phyloP scores from a whole-genome alignment of 2,888 invertebrate genomes.

The Crematogaster levior region DNA sequence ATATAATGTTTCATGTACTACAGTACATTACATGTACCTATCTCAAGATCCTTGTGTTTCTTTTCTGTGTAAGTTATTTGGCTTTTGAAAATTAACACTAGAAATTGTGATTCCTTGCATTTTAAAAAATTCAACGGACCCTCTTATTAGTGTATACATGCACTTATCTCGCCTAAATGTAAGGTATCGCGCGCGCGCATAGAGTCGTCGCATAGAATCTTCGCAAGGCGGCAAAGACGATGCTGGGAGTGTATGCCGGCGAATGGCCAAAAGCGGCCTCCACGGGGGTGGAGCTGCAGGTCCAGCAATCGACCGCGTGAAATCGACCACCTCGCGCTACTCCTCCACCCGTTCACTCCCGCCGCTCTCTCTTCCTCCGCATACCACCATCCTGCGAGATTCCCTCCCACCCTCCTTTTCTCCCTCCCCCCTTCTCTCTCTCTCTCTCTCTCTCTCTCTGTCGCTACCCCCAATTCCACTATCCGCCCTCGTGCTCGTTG shows the following conservation, averaged over 20 bases:
- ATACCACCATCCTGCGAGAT: constrained; percentile 61
- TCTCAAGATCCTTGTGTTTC: neutral
- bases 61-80: neutral
- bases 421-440: constrained; percentile 31
- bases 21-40: neutral
- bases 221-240: constrained; percentile 46
- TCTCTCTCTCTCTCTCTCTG: constrained; percentile 1
- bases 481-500: constrained; percentile 75
- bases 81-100: neutral
- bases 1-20: neutral
- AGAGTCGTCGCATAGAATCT: constrained; percentile 27
- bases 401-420: constrained; percentile 30
- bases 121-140: too few relatives aligned
- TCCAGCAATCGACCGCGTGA: constrained; percentile 80
- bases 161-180: neutral
- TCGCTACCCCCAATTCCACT: constrained; percentile 54
- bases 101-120: neutral
- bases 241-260: constrained; percentile 48
- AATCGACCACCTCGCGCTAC: constrained; percentile 78
- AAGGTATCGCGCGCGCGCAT: constrained; percentile 18
- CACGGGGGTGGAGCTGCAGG: constrained; percentile 78
- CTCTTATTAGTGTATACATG: neutral
- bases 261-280: constrained; percentile 66
- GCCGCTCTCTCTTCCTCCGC: constrained; percentile 30
- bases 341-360: constrained; percentile 60